A percentile compares a stretch with the other conserved stretches of the same genome.
Evolutionary conservation across 2,113 vertebrate species (phyloP).

Genomic region (Harpagus bidentatus): DNA sequence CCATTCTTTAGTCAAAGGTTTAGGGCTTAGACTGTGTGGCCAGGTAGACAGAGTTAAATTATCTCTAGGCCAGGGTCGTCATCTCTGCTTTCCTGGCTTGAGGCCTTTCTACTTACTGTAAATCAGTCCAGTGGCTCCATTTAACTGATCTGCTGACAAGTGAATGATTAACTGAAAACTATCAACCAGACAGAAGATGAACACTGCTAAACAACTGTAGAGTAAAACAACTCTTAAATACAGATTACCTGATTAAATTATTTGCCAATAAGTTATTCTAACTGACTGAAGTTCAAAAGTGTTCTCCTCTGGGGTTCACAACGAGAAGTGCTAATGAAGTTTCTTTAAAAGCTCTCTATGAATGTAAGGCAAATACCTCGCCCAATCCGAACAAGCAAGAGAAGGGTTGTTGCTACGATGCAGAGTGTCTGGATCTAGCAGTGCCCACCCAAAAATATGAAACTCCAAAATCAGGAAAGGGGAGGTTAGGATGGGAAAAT

Average conservation of each 20-base stretch:
- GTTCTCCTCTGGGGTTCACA: neutral
- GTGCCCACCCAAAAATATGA: neutral
- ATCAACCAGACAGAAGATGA: neutral
- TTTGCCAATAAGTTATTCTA: neutral
- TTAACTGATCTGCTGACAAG: neutral
- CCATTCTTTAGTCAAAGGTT: neutral
- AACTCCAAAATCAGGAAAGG: neutral
- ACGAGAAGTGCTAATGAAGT: neutral
- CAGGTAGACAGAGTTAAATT: neutral
- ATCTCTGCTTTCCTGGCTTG: neutral
- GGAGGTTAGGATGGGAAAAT: neutral
- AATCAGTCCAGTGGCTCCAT: neutral
- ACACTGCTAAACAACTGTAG: neutral
- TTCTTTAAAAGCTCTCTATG: neutral
- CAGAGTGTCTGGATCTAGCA: neutral
- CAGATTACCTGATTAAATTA: slow-evolving; percentile 1
- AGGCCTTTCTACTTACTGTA: slow-evolving; percentile 1
- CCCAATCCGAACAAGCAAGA: neutral
- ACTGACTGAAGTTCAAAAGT: neutral
- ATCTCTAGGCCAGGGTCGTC: neutral
- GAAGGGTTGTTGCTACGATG: neutral
- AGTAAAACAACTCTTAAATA: neutral
- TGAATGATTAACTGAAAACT: slow-evolving; percentile 44
- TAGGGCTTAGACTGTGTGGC: neutral
- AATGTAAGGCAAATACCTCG: neutral